Conservation (phyloP, 2,113 vertebrate genomes). For the Entelurus aequoreus region DNA sequence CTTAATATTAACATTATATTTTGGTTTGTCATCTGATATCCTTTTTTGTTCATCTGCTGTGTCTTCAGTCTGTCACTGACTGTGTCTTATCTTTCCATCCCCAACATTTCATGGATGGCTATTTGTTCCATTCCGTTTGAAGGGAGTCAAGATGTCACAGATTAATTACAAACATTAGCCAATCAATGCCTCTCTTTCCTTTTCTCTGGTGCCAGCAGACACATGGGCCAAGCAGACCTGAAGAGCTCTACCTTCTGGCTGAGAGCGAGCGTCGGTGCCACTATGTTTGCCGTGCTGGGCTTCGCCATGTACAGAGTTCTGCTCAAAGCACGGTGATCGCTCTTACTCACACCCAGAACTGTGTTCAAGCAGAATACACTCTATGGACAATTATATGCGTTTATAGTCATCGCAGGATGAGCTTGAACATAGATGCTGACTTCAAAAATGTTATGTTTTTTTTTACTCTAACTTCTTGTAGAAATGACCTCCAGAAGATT, state of each 20-base stretch:
- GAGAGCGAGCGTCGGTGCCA: slow-evolving; percentile 88
- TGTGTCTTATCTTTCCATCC: not conserved
- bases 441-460: too few relatives aligned
- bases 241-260: slow-evolving; percentile 94
- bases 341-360: not conserved
- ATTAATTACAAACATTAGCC: not conserved
- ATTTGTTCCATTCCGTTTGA: not conserved
- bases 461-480: not conserved
- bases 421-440: too few relatives aligned
- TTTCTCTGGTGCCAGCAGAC: slow-evolving; percentile 70
- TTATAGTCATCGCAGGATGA: not conserved
- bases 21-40: not conserved
- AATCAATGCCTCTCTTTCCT: not conserved
- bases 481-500: not conserved
- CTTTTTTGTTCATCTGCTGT: not conserved
- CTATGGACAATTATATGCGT: not conserved
- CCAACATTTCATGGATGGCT: not conserved
- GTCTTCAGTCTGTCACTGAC: not conserved
- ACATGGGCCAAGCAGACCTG: slow-evolving; percentile 86
- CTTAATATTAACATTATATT: not conserved
- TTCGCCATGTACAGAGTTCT: slow-evolving; percentile 92
- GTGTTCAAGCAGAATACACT: not conserved
- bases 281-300: slow-evolving; percentile 88
- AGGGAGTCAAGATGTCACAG: not conserved
- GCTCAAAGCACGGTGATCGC: slow-evolving; percentile 84